These are phyloP conservation scores for Herpetotheres cachinnans DNA, from an alignment of 2,113 vertebrate genomes.

Conservation along the genomic window DNA sequence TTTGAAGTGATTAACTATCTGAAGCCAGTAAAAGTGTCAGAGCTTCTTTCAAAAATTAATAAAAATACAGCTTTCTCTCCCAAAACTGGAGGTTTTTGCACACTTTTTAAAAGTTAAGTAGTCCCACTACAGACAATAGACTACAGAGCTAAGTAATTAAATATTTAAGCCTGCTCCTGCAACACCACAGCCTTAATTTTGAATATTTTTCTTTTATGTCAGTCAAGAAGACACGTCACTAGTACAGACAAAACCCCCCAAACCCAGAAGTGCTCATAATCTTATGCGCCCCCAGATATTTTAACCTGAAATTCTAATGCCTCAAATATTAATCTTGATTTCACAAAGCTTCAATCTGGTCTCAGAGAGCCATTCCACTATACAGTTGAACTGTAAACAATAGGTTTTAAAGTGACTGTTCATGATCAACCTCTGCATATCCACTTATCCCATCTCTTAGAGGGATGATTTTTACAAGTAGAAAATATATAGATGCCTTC, in stretches of 20 bases:
- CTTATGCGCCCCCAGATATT: neutral
- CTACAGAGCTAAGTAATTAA: neutral
- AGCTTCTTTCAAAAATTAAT: neutral
- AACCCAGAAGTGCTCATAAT: neutral
- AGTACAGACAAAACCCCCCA: accelerated
- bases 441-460: neutral
- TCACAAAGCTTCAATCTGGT: neutral
- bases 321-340: neutral
- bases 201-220: neutral
- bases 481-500: neutral
- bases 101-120: neutral
- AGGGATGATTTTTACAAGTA: neutral
- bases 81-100: neutral
- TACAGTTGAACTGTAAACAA: neutral
- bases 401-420: neutral
- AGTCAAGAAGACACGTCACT: neutral
- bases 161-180: neutral
- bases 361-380: neutral
- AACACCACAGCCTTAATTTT: neutral
- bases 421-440: neutral
- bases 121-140: neutral
- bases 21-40: neutral
- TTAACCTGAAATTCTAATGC: neutral
- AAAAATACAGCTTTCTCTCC: neutral
- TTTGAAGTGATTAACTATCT: neutral